phyloP scores from a whole-genome alignment of 64 coral and sea anemone genomes.

The Pachyseris speciosa region DNA sequence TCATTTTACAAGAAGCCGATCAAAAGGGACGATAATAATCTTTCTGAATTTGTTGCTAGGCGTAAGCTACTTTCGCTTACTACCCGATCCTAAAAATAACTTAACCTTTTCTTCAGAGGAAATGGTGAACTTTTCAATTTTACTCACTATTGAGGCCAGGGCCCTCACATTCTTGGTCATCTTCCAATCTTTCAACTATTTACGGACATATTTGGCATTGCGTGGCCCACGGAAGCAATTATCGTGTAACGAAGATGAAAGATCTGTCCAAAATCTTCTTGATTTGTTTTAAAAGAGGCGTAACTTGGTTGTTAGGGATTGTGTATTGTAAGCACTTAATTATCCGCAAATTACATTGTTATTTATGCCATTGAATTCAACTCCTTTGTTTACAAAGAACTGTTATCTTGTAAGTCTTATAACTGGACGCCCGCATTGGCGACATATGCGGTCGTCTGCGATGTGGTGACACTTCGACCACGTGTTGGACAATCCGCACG shows the following conservation, averaged over 20 bases:
- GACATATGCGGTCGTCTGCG: background rate
- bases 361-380: constrained; percentile 18
- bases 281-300: constrained; percentile 40
- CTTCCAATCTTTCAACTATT: background rate
- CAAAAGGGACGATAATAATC: too few relatives aligned
- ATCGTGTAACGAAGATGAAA: constrained; percentile 31
- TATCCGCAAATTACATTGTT: constrained; percentile 47
- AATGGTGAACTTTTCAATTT: background rate
- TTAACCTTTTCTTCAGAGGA: background rate
- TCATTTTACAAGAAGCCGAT: too few relatives aligned
- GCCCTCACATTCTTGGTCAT: background rate
- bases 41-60: too few relatives aligned
- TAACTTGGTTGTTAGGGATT: constrained; percentile 29
- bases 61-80: too few relatives aligned
- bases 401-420: constrained; percentile 17
- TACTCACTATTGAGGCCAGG: background rate
- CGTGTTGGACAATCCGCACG: constrained; percentile 24
- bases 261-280: constrained; percentile 37
- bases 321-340: constrained; percentile 36
- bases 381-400: constrained; percentile 33
- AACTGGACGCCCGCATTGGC: constrained; percentile 9
- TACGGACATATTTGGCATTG: background rate
- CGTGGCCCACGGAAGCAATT: constrained; percentile 18
- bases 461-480: constrained; percentile 3
- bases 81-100: too few relatives aligned